These are phyloP conservation scores for Corythornis madagascariensis DNA, from an alignment of 2,113 vertebrate species.

Conservation along the genomic window DNA sequence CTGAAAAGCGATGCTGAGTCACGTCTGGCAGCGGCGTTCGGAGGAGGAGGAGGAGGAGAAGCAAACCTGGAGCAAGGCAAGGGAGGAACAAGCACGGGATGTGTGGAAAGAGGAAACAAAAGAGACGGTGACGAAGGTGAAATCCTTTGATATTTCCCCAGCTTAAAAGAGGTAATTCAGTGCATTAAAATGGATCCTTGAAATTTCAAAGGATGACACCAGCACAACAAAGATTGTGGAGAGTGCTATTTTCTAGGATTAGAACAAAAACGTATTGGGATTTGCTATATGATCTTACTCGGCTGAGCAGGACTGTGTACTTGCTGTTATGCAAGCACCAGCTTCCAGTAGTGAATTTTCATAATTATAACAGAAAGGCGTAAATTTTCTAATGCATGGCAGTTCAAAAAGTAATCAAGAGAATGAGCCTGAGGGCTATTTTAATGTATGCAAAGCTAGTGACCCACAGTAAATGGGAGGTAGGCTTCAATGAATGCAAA, in stretches of 20 bases:
- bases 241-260: slow-evolving; percentile 61
- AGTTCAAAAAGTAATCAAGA: slow-evolving; percentile 97
- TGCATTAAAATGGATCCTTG: slow-evolving; percentile 41
- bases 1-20: neutral
- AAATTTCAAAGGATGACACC: slow-evolving; percentile 69
- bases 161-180: slow-evolving; percentile 51
- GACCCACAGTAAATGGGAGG: slow-evolving; percentile 94
- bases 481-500: slow-evolving; percentile 94
- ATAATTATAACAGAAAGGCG: slow-evolving; percentile 95
- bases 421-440: slow-evolving; percentile 93
- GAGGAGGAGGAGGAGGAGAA: neutral
- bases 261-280: slow-evolving; percentile 53
- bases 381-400: slow-evolving; percentile 92
- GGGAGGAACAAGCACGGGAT: neutral
- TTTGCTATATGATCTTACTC: slow-evolving; percentile 29
- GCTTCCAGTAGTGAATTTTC: slow-evolving; percentile 86
- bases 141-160: slow-evolving; percentile 47
- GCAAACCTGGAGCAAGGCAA: neutral
- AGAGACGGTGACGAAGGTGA: slow-evolving; percentile 37
- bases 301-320: slow-evolving; percentile 15
- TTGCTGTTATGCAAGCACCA: slow-evolving; percentile 82
- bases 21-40: neutral
- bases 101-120: slow-evolving; percentile 58
- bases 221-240: slow-evolving; percentile 58
- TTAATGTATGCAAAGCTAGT: slow-evolving; percentile 99